A percentile compares a stretch with the other conserved stretches of the same genome.
phyloP scores from a whole-genome alignment of 1,140 invertebrate species.

The Battus philenor region DNA sequence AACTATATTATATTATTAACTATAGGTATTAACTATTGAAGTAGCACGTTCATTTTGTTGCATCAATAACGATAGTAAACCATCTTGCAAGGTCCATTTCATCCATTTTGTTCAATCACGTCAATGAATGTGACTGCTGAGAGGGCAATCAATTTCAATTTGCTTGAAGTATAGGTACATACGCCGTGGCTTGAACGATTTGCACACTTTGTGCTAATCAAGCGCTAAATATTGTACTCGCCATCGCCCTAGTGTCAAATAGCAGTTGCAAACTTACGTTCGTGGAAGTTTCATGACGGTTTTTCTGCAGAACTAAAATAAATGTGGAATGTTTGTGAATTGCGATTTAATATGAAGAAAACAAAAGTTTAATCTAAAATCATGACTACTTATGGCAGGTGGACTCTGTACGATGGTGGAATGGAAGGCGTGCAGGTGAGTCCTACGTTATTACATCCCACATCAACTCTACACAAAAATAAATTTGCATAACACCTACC shows the following conservation, averaged over 20 bases:
- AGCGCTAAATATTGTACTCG: conserved; percentile 64
- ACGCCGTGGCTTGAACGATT: conserved; percentile 41
- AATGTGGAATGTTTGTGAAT: conserved; percentile 23
- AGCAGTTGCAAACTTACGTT: conserved; percentile 37
- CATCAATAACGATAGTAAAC: conserved; percentile 40
- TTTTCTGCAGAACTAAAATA: conserved; percentile 7
- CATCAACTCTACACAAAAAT: too few species aligned
- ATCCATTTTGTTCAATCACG: conserved; percentile 62
- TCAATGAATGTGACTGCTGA: conserved; percentile 50
- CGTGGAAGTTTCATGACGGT: conserved; percentile 26
- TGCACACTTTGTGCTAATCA: conserved; percentile 69
- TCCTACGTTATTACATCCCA: too few species aligned
- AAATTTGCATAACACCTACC: too few species aligned
- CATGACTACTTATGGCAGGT: conserved; percentile 60
- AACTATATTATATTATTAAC: too few species aligned
- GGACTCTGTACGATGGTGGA: conserved; percentile 56
- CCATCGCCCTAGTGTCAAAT: conserved; percentile 39
- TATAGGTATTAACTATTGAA: too few species aligned
- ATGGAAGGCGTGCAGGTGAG: conserved; percentile 54
- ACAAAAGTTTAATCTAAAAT: too few species aligned
- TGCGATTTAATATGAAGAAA: too few species aligned
- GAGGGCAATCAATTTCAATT: conserved; percentile 68
- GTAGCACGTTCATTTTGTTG: conserved; percentile 11
- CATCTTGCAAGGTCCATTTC: conserved; percentile 56
- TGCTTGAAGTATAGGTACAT: conserved; percentile 29